Percentiles rank a stretch among this genome's conserved stretches.
Evolutionary conservation across 2,797 vertebrate genomes (phyloP).

Genomic region (Acanthiza pusilla): DNA sequence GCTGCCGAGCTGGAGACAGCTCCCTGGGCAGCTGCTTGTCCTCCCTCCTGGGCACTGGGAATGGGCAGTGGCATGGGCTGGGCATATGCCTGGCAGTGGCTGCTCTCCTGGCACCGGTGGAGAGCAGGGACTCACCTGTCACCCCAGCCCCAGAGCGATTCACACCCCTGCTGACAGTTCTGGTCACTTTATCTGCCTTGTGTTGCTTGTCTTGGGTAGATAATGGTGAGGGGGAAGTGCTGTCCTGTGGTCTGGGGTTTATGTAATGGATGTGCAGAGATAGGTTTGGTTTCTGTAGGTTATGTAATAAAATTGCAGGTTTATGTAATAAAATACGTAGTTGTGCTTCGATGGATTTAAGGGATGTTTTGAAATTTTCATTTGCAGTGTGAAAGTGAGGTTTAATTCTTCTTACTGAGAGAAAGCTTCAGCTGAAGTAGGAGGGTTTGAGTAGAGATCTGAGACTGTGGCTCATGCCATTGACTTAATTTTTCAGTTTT

Average conservation of each 20-base stretch:
- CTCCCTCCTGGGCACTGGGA: background rate
- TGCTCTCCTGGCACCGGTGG: background rate
- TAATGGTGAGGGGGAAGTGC: background rate
- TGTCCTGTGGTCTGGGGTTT: background rate
- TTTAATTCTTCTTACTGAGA: background rate
- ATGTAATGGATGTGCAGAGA: background rate
- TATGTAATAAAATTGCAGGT: constrained; percentile 32
- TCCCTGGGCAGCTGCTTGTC: background rate
- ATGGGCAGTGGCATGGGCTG: background rate
- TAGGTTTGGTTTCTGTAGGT: background rate
- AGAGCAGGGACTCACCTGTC: background rate
- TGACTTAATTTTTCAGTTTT: background rate
- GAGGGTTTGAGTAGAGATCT: background rate
- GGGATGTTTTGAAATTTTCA: constrained; percentile 15
- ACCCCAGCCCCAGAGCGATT: background rate
- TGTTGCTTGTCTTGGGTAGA: background rate
- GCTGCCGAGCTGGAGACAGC: background rate
- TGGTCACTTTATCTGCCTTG: background rate
- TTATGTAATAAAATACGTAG: constrained; percentile 13
- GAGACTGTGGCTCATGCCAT: background rate
- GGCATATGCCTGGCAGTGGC: background rate
- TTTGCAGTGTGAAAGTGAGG: background rate
- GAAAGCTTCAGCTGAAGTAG: background rate
- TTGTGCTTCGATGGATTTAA: background rate
- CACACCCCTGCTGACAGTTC: background rate